Evolutionary conservation across 1,140 invertebrate species (phyloP), one percentile per base, ranked within the genome.

Genomic region (Zelostemma sp.): DNA sequence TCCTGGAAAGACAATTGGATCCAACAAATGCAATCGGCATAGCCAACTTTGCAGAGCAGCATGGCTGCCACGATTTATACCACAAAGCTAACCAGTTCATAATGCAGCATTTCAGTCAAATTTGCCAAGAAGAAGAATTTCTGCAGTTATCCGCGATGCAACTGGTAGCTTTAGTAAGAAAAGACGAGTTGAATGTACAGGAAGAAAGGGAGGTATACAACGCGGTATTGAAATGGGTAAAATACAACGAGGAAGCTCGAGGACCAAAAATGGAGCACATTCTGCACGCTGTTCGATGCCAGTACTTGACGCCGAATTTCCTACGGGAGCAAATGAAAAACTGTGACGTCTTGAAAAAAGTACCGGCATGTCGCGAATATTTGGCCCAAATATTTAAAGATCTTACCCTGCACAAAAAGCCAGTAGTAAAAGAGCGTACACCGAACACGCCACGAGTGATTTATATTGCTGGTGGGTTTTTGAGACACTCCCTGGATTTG

Each of bases 21-120:
- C 94, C 95, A n/a, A 93, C 91, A 56, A 97, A 97, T 85, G 95
- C 94, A 15, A 96, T 97, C 55, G 95, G 95, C 41, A 97, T 97
- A 74, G 92, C 93, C 9, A 93, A 92, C 84, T 97, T 96, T 85
- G 94, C 95, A 0, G 93, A 96, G 78, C 94, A 96, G 78, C 94
- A 97, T 78, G 93, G 94, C 17, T 97, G 95, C 80, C 88, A 89
- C 15, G 91, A 93, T 33, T 87, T 97, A 31, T 91, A 93, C 77
- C 88, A 91, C 62, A 95, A 94, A 85, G 95, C 95, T 1, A 93
- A 95, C 81, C 90, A 93, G 72, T 97, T 95, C 78, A 96, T 97
- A 54, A 91, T 95, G 75, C 90, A 95, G 68, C 91, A 97, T 86
- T 97, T 97, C 78, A 92, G 90, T 59, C 92, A 95, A 86, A 92